A percentile compares a stretch with the other conserved stretches of the same genome.
Conservation (phyloP, 2,113 vertebrate species). For the Macrotis lagotis region DNA sequence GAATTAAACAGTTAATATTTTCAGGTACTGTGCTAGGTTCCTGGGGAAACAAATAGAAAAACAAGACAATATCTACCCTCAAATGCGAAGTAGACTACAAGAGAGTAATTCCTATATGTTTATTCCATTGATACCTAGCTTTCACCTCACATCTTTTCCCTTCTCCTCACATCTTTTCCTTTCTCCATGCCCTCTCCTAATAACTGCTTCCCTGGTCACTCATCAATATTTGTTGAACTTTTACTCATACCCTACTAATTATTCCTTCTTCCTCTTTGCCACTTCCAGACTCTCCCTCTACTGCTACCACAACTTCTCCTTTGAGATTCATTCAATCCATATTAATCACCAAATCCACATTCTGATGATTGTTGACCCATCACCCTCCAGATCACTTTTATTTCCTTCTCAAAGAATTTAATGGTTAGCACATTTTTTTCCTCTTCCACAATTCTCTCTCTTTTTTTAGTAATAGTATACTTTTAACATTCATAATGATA, state of each 20-base stretch:
- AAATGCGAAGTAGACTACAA: conserved; percentile 12
- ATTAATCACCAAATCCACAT: neutral
- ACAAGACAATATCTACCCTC: neutral
- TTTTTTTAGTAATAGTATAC: neutral
- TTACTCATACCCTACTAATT: neutral
- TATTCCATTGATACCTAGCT: neutral
- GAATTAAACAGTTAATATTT: neutral
- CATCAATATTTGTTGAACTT: neutral
- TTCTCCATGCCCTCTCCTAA: neutral
- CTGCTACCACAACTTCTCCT: neutral
- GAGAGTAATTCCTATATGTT: neutral
- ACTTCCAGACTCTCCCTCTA: neutral
- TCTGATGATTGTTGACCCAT: neutral
- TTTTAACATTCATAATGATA: neutral
- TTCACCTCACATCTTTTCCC: neutral
- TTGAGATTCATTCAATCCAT: neutral
- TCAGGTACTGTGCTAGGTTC: neutral
- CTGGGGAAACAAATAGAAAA: neutral
- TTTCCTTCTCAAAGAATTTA: no score
- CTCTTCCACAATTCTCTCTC: neutral
- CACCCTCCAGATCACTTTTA: neutral
- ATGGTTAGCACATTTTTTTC: neutral
- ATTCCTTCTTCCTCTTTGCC: neutral
- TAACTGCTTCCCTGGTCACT: neutral
- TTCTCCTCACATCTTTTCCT: no score